These are phyloP conservation scores for Microctonus hyperodae DNA, from an alignment of 2,888 invertebrate species.

Conservation along the genomic window DNA sequence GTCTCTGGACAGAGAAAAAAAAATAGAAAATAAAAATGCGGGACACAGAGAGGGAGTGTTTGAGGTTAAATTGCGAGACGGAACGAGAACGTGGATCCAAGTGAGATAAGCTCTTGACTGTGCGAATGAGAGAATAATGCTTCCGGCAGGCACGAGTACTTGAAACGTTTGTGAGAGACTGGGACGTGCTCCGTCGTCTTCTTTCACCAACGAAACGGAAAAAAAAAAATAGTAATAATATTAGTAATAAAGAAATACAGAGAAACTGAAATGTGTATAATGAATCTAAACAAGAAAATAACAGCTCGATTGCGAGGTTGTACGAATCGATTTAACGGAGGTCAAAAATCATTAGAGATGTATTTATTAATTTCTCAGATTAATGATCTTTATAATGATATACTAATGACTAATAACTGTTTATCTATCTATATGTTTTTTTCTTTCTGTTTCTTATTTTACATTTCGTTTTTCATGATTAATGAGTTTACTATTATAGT, in stretches of 20 bases:
- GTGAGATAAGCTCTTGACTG: conserved; percentile 27
- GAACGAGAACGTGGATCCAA: conserved; percentile 23
- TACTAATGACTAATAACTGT: conserved; percentile 4
- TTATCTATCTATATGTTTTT: not conserved
- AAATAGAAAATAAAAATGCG: conserved; percentile 24
- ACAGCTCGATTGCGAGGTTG: conserved; percentile 7
- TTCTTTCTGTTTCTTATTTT: not conserved
- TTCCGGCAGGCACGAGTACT: conserved; percentile 42
- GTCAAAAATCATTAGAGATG: conserved; percentile 30
- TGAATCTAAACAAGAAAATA: conserved; percentile 11
- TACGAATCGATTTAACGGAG: conserved; percentile 36
- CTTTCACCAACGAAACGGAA: conserved; percentile 16
- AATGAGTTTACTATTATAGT: conserved; percentile 6
- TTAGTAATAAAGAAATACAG: not conserved
- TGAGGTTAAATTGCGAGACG: conserved; percentile 14
- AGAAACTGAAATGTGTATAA: conserved; percentile 6
- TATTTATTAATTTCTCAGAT: conserved; percentile 18
- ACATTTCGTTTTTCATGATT: conserved; percentile 13
- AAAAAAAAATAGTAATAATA: not conserved
- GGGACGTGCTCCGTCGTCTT: conserved; percentile 32
- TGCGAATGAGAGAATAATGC: conserved; percentile 39
- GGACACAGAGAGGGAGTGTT: conserved; percentile 26
- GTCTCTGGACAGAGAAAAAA: conserved; percentile 13
- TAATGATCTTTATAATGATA: not conserved
- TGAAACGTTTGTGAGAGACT: conserved; percentile 35